These are phyloP conservation scores for Gila robusta DNA, from an alignment of 2,797 vertebrate species.

Conservation along the genomic window DNA sequence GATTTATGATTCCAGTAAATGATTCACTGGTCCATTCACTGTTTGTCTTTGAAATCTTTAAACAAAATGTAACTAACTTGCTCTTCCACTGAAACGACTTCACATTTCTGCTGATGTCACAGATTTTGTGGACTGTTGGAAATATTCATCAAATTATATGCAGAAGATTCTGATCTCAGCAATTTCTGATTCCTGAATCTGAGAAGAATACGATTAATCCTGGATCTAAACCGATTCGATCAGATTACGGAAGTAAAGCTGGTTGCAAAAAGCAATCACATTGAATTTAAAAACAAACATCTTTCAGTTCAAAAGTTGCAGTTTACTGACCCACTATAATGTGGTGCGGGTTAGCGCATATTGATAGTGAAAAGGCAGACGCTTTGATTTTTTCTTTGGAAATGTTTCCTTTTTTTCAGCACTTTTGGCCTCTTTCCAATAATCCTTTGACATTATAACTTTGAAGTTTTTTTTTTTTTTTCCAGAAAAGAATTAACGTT, in stretches of 20 bases:
- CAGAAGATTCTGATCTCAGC: background rate
- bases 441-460: slow-evolving; percentile 28
- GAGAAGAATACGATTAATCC: background rate
- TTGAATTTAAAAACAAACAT: slow-evolving; percentile 28
- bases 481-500: slow-evolving; percentile 22
- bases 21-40: background rate
- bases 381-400: slow-evolving; percentile 13
- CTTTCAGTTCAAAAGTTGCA: slow-evolving; percentile 14
- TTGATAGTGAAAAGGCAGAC: slow-evolving; percentile 12
- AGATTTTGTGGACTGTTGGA: background rate
- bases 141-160: too few species aligned
- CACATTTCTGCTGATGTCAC: background rate
- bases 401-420: slow-evolving; percentile 8
- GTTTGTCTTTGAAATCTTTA: background rate
- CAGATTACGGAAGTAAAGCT: background rate
- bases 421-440: background rate
- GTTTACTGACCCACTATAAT: slow-evolving; percentile 12
- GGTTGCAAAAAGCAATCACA: background rate
- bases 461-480: slow-evolving; percentile 36
- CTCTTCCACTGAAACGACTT: background rate
- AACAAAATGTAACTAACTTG: background rate
- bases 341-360: background rate
- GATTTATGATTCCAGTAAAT: too few species aligned
- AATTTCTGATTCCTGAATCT: background rate
- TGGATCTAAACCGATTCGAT: background rate